These are phyloP conservation scores for Tricholauxania praeusta DNA, from an alignment of 2,888 invertebrate species.

Conservation along the genomic window DNA sequence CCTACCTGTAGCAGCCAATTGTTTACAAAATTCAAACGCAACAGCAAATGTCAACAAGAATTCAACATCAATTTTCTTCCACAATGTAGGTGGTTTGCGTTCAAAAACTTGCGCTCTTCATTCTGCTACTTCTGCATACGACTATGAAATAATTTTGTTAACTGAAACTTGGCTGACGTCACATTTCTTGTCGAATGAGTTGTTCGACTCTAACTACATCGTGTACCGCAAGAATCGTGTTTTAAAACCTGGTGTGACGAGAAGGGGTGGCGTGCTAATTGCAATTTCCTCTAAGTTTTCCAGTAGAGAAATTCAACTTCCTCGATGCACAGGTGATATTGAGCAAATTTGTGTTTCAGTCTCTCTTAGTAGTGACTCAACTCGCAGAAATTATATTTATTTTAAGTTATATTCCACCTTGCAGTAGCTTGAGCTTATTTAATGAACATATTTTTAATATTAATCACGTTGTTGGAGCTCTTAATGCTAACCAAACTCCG, in stretches of 20 bases:
- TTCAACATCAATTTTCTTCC: neutral
- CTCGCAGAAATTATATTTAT: too few relatives aligned
- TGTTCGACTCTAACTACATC: too few relatives aligned
- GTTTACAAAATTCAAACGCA: neutral
- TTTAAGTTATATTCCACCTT: too few relatives aligned
- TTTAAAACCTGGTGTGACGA: neutral
- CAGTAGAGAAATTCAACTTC: slow-evolving; percentile 2
- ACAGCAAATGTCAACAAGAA: neutral
- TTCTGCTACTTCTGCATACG: neutral
- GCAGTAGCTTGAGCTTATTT: too few relatives aligned
- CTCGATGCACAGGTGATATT: neutral
- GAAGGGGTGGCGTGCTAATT: neutral
- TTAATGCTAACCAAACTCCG: too few relatives aligned
- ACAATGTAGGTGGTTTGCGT: slow-evolving; percentile 27
- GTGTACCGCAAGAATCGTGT: too few relatives aligned
- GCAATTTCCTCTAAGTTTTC: slow-evolving; percentile 5
- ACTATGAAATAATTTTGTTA: neutral
- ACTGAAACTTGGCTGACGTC: slow-evolving; percentile 8
- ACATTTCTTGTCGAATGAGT: too few relatives aligned
- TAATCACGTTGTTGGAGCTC: too few relatives aligned
- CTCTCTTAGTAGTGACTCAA: neutral
- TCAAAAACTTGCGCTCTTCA: slow-evolving; percentile 31
- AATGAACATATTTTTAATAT: too few relatives aligned
- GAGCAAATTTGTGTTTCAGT: slow-evolving; percentile 16
- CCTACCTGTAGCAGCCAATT: neutral